phyloP scores from a whole-genome alignment of 2,888 invertebrate genomes.

The Diplazon laetatorius region DNA sequence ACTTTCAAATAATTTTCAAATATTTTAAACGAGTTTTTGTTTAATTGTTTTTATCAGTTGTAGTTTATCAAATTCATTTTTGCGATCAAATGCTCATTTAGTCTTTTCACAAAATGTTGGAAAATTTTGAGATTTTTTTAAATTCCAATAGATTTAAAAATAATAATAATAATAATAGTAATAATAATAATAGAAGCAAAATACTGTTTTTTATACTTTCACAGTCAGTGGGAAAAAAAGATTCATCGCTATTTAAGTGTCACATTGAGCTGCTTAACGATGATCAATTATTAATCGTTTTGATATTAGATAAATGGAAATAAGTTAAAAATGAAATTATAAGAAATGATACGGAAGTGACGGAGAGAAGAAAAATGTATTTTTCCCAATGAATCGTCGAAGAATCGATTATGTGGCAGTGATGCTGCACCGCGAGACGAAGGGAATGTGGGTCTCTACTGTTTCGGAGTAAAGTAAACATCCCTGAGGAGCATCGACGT shows the following conservation, averaged over 20 bases:
- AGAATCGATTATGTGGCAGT: not conserved
- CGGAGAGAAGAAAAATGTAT: not conserved
- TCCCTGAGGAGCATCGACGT: constrained; percentile 83
- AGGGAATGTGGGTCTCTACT: not conserved
- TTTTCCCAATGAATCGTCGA: not conserved
- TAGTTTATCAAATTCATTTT: not conserved
- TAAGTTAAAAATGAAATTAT: constrained; percentile 3
- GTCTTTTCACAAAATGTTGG: not conserved
- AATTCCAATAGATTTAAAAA: too few species aligned
- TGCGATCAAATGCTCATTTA: not conserved
- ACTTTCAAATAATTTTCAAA: too few species aligned
- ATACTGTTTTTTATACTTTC: not conserved
- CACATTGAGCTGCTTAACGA: not conserved
- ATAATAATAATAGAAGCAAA: too few species aligned
- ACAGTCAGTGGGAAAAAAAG: not conserved
- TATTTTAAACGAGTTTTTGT: too few species aligned
- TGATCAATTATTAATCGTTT: not conserved
- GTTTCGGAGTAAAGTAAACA: constrained; percentile 76
- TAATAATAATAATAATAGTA: too few species aligned
- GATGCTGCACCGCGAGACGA: too few species aligned
- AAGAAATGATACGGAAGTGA: constrained; percentile 1
- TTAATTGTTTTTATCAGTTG: not conserved
- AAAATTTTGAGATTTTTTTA: too few species aligned
- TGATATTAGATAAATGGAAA: not conserved
- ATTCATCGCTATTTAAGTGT: not conserved